Conservation (phyloP, 1,140 invertebrate genomes). For the Drosophila tropicalis region DNA sequence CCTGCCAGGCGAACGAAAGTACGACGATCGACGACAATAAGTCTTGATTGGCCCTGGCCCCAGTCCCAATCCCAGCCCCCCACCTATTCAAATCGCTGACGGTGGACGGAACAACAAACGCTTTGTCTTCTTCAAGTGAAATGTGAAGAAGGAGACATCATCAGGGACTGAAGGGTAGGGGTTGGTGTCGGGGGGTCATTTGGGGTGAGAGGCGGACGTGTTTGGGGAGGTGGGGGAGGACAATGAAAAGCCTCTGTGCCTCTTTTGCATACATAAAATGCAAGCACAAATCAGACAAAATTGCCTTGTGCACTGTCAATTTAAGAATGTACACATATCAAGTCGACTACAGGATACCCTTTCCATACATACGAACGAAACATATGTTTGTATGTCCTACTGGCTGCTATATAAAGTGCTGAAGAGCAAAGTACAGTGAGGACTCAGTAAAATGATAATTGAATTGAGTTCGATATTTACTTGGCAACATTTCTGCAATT, state of each 20-base stretch:
- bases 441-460: too few relatives aligned
- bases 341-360: neutral
- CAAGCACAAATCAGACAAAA: conserved; percentile 24
- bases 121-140: conserved; percentile 38
- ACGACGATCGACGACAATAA: conserved; percentile 64
- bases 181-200: neutral
- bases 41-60: conserved; percentile 64
- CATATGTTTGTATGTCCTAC: too few relatives aligned
- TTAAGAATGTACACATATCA: neutral
- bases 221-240: conserved; percentile 4
- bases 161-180: neutral
- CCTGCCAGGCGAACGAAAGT: conserved; percentile 42
- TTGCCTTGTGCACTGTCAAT: conserved; percentile 4
- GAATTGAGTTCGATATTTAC: too few relatives aligned
- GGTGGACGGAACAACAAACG: conserved; percentile 43
- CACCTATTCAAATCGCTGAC: neutral
- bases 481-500: neutral
- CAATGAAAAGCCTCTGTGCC: conserved; percentile 43
- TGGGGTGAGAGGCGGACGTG: neutral
- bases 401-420: too few relatives aligned
- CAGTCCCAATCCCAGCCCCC: neutral
- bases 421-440: too few relatives aligned
- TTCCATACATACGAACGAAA: too few relatives aligned
- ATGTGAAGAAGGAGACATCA: neutral
- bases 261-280: conserved; percentile 28